phyloP scores from a whole-genome alignment of 37 sponge, comb jelly and placozoan species.

The Crambe crambe region DNA sequence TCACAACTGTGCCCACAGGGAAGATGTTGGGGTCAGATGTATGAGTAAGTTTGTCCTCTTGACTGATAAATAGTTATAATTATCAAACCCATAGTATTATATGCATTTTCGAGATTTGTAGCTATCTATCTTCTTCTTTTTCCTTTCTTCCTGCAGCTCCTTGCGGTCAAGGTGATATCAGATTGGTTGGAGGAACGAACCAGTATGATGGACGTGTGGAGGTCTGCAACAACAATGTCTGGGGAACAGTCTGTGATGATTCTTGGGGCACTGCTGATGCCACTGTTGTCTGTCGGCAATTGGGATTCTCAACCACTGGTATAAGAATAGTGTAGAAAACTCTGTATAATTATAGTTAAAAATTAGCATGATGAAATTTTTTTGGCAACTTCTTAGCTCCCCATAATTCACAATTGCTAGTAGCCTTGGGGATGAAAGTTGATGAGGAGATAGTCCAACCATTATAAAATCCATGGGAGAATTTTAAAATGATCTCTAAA shows the following conservation, averaged over 20 bases:
- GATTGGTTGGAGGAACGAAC: not conserved
- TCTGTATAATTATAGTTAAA: too few species aligned
- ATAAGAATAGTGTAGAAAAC: too few species aligned
- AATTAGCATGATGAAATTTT: too few species aligned
- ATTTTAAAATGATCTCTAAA: too few species aligned
- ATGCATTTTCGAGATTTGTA: not conserved
- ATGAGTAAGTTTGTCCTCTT: not conserved
- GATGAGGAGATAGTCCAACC: too few species aligned
- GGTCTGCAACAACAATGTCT: not conserved
- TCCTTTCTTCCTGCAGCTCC: not conserved
- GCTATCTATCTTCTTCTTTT: too few species aligned
- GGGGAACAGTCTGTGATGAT: slow-evolving; percentile 9
- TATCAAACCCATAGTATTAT: not conserved
- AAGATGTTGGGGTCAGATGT: slow-evolving; percentile 19
- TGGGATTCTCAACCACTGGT: not conserved
- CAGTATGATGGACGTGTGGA: not conserved
- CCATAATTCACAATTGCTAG: too few species aligned
- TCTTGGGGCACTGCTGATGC: not conserved
- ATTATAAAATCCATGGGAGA: too few species aligned
- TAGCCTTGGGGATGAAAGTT: too few species aligned
- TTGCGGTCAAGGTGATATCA: not conserved
- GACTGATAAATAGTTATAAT: not conserved
- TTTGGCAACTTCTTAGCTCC: too few species aligned
- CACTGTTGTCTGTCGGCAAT: not conserved
- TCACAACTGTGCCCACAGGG: slow-evolving; percentile 20